These are phyloP conservation scores for Drosophila nigromelanica DNA, from an alignment of 1,140 invertebrate genomes.

Conservation along the genomic window DNA sequence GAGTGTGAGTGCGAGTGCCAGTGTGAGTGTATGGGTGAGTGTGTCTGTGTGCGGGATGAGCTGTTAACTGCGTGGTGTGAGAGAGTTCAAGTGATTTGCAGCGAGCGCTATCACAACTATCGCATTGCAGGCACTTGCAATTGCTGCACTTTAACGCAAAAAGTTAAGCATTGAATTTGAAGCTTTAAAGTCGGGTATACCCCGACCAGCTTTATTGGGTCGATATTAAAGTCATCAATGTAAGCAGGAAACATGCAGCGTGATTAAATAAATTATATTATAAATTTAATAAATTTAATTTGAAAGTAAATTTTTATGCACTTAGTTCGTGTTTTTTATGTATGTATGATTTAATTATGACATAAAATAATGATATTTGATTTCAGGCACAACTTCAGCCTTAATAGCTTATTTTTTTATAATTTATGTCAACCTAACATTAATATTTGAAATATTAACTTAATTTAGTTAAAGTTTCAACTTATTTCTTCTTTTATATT, in stretches of 20 bases:
- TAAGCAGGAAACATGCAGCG: not conserved
- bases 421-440: too few relatives aligned
- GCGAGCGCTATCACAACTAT: conserved; percentile 48
- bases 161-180: conserved; percentile 24
- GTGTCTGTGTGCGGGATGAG: conserved; percentile 14
- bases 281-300: too few relatives aligned
- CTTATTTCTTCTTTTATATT: too few relatives aligned
- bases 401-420: too few relatives aligned
- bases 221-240: conserved; percentile 2
- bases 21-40: not conserved
- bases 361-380: too few relatives aligned
- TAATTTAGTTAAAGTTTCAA: too few relatives aligned
- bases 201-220: not conserved
- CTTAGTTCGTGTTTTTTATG: too few relatives aligned
- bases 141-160: conserved; percentile 5
- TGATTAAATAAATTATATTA: not conserved
- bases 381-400: too few relatives aligned
- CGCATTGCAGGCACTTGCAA: conserved; percentile 22
- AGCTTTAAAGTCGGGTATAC: not conserved
- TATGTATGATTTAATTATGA: too few relatives aligned
- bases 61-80: conserved; percentile 5
- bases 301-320: too few relatives aligned
- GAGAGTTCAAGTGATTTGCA: conserved; percentile 75
- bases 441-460: too few relatives aligned
- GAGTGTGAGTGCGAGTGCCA: too few relatives aligned